A percentile compares a stretch with the other conserved stretches of the same genome.
These are phyloP conservation scores for Trachythela sp. DNA, from an alignment of 64 coral and sea anemone species.

Conservation along the genomic window DNA sequence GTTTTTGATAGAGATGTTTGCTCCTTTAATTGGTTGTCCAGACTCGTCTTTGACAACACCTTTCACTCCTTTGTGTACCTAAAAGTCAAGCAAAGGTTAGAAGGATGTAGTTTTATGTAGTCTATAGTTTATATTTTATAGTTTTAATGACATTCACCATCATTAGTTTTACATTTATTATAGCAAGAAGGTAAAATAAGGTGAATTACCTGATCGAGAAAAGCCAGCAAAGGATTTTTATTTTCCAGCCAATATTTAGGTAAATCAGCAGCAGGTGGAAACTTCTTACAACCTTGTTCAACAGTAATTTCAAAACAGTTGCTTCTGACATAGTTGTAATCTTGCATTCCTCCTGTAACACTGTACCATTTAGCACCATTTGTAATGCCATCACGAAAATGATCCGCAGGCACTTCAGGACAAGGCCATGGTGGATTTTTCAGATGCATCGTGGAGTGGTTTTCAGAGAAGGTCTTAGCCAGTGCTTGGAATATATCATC, in stretches of 20 bases:
- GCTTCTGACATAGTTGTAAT: conserved; percentile 90
- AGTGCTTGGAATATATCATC: conserved; percentile 88
- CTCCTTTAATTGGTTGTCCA: conserved; percentile 69
- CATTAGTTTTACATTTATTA: too few species aligned
- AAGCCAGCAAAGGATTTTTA: conserved; percentile 64
- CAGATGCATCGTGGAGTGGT: conserved; percentile 84
- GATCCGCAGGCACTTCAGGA: conserved; percentile 90
- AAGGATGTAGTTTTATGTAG: not conserved
- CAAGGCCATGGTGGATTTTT: conserved; percentile 95
- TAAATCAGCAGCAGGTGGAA: conserved; percentile 64
- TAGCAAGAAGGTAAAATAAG: not conserved
- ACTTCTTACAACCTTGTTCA: conserved; percentile 96
- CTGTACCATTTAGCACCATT: conserved; percentile 98
- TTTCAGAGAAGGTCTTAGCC: conserved; percentile 82
- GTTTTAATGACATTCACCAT: not conserved
- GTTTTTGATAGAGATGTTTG: conserved; percentile 51
- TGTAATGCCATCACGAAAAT: conserved; percentile 92
- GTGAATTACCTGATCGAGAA: conserved; percentile 79
- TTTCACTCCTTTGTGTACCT: conserved; percentile 89
- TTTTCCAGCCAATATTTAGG: conserved; percentile 93
- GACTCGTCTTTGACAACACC: conserved; percentile 83
- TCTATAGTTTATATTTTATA: not conserved
- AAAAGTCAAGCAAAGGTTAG: not conserved
- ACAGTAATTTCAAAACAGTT: conserved; percentile 95
- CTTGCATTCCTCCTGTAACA: conserved; percentile 96